Evolutionary conservation across 2,797 vertebrate species (phyloP), one percentile per base, ranked within the genome.

Genomic region (Stomatorhinus walkeri): DNA sequence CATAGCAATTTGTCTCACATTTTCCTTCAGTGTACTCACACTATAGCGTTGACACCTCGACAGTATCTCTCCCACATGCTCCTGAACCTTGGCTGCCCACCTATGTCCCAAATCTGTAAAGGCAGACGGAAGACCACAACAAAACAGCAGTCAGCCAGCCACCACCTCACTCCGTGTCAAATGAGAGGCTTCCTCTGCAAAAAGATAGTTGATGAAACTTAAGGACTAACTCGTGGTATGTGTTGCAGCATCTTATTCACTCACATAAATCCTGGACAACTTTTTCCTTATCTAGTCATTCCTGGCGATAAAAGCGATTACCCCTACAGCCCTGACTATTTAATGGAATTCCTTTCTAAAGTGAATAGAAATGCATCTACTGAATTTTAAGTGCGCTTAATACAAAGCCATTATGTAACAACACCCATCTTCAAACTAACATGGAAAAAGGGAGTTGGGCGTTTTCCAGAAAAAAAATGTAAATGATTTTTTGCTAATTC

Each of bases 21-120:
- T 7, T 28, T 2, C 48, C 3, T 32, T 14, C 12, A 46, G 40
- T 6, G 19, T 76, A 91, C 96, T 96, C 94, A 97, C 96, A 97
- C 96, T 90, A 97, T 97, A 52, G 96, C 96, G 87, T 97, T 97
- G 85, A 97, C 96, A 59, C 96, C 96, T 92, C 96, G 92, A 93
- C 96, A 97, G 36, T 97, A 97, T 72, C 96, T 94, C 87, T 97
- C 96, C 96, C 96, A 97, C 96, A 97, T 97, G 94, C 96, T 97
- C 90, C 96, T 95, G 94, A 97, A 97, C 52, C 96, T 94, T 3
- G 96, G 96, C 28, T 96, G 96, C 85, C 96, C 96, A 91, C 96
- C 96, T 91, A 97, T 97, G 91, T 97, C 96, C 96, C 96, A 97
- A 68, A 97, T 97, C 96, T 97, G 91, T 32, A 91, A 87, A n/a